Base-by-base conservation (phyloP, 2,888 invertebrate genomes). In the Ophioninae sp. region DNA sequence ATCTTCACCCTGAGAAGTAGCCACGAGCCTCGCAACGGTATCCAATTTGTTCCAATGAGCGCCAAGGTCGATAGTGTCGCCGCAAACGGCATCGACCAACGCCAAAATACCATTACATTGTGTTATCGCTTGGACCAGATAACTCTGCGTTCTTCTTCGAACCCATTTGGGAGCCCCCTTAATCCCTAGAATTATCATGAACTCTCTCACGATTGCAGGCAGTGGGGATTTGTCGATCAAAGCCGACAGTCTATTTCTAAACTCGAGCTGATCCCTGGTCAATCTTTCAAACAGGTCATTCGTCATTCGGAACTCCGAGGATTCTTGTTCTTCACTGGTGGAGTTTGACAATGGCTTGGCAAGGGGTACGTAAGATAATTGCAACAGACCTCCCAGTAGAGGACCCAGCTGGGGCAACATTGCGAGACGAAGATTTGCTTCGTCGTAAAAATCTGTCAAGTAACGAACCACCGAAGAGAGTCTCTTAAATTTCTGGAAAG, bases 1-100 rank as follows among this genome's bases (percentile, higher is more conserved):
- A 85, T 94, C 89, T 50, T 87, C 85, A 75, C 88, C 93, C 67
- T 94, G 94, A 87, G 95, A 94, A 86, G 93, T 94, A 44, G 94
- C 93, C 79, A 95, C 92, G 80, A 97, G 93, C 92, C 94, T 95
- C 70, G 95, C 95, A 81, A 96, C 94, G 87, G 95, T 94, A 80
- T 96, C 95, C 87, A 96, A 94, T 90, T 95, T 95, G 88, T 94
- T 94, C 96, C 96, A 96, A 87, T 95, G 95, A 87, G 93, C 93
- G 0, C 95, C 95, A 21, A 93, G 93, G 87, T 96, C 95, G 78
- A 94, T 91, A 57, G 91, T 88, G 87, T 94, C 93, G 86, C 95
- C 95, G 86, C 96, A 94, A 88, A 97, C 94, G 65, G 96, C 96
- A 88, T 94, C 92, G 56, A 96, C 94, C 17, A 96, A 92, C 80